Percentiles rank a stretch among this genome's conserved stretches.
phyloP scores from a whole-genome alignment of 2,113 vertebrate species.

The Choloepus hoffmanni region DNA sequence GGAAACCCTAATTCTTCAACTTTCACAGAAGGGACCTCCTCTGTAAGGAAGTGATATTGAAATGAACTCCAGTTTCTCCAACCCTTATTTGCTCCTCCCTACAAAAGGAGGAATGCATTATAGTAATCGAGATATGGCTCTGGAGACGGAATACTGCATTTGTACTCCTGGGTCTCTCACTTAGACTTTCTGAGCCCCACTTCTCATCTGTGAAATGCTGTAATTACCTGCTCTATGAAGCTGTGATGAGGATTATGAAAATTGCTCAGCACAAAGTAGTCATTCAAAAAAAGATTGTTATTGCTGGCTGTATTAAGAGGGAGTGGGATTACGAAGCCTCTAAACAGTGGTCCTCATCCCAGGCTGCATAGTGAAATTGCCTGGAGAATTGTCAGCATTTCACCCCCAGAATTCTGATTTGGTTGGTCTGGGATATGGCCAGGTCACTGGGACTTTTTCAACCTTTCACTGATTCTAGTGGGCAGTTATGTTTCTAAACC shows the following conservation, averaged over 20 bases:
- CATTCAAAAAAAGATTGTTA: neutral
- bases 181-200: neutral
- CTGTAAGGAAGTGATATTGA: neutral
- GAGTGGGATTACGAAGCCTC: neutral
- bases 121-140: neutral
- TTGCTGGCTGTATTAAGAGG: neutral
- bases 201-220: too few relatives aligned
- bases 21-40: neutral
- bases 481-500: neutral
- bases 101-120: neutral
- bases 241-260: neutral
- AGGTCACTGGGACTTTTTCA: constrained; percentile 23
- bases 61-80: neutral
- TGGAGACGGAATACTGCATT: neutral
- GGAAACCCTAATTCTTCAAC: neutral
- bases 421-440: neutral
- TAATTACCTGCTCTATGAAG: neutral
- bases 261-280: neutral
- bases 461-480: neutral
- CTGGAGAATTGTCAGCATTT: neutral
- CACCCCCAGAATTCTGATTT: neutral
- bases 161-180: neutral
- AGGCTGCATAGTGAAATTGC: neutral
- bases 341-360: neutral
- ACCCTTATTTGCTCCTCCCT: neutral